A percentile compares a stretch with the other conserved stretches of the same genome.
These are phyloP conservation scores for Xanthostigma xanthostigma DNA, from an alignment of 2,888 invertebrate species.

Conservation along the genomic window DNA sequence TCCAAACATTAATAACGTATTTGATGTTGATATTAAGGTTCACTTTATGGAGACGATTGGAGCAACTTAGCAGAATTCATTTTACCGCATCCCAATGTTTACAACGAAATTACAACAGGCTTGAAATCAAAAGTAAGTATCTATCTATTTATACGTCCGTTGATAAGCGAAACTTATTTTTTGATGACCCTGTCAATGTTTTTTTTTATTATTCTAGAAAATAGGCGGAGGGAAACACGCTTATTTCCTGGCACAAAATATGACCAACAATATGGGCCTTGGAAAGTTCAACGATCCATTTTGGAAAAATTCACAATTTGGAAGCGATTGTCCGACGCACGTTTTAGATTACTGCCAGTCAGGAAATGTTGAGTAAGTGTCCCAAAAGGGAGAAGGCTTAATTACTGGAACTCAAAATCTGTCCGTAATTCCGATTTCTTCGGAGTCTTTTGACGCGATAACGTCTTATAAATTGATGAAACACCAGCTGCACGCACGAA, in stretches of 20 bases:
- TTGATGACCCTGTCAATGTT: too few species aligned
- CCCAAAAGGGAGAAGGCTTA: conserved; percentile 5
- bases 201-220: conserved; percentile 25
- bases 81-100: conserved; percentile 33
- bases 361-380: conserved; percentile 28
- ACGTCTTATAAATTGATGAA: too few species aligned
- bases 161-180: too few species aligned
- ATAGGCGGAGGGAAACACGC: conserved; percentile 33
- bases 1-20: background rate
- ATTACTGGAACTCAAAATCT: too few species aligned
- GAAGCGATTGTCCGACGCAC: conserved; percentile 30
- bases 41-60: conserved; percentile 42
- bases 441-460: too few species aligned
- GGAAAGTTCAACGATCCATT: conserved; percentile 31
- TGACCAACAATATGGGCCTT: conserved; percentile 30
- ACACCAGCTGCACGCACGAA: too few species aligned
- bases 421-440: too few species aligned
- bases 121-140: conserved; percentile 17
- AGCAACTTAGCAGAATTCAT: conserved; percentile 37
- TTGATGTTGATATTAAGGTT: conserved; percentile 27
- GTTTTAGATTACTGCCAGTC: conserved; percentile 36
- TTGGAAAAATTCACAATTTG: conserved; percentile 26
- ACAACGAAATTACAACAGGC: conserved; percentile 17
- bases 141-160: background rate
- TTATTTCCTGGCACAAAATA: conserved; percentile 33